Conservation (phyloP, 2,888 invertebrate species). For the Ferrisia virgata region DNA sequence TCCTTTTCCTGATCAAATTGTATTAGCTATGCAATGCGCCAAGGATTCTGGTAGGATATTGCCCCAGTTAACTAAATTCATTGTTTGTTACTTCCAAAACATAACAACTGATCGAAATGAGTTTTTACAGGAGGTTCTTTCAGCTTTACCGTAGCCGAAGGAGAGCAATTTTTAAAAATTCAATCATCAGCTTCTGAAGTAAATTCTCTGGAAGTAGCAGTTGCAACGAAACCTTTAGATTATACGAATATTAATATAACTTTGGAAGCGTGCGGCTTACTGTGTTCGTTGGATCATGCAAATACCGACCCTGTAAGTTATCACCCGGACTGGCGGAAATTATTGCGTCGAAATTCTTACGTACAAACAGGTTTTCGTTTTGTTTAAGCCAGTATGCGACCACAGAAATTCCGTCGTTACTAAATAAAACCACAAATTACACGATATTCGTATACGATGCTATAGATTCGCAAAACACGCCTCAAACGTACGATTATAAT, state of each 20-base stretch:
- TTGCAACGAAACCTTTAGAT: conserved; percentile 27
- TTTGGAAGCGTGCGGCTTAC: conserved; percentile 37
- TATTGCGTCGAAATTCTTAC: not conserved
- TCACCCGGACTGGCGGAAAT: not conserved
- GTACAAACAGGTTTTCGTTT: not conserved
- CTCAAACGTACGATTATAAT: conserved; percentile 22
- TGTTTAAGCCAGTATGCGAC: conserved; percentile 40
- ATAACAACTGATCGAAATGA: no score
- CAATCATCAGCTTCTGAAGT: conserved; percentile 7
- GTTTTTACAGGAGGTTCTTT: conserved; percentile 35
- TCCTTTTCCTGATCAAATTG: conserved; percentile 62
- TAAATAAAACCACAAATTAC: conserved; percentile 32
- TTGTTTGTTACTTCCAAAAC: no score
- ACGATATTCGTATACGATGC: conserved; percentile 11
- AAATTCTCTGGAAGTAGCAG: conserved; percentile 1
- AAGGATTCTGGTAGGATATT: conserved; percentile 45
- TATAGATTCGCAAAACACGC: not conserved
- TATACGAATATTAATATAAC: conserved; percentile 39
- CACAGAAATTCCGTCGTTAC: not conserved
- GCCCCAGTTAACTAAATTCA: not conserved
- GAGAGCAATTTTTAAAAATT: conserved; percentile 34
- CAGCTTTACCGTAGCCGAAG: conserved; percentile 41
- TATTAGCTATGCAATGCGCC: conserved; percentile 61
- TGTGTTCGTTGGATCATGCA: not conserved
- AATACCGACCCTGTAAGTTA: not conserved